Percentiles rank a stretch among this genome's conserved stretches.
Conservation (phyloP, 2,888 invertebrate species). For the Brenthis hecate region DNA sequence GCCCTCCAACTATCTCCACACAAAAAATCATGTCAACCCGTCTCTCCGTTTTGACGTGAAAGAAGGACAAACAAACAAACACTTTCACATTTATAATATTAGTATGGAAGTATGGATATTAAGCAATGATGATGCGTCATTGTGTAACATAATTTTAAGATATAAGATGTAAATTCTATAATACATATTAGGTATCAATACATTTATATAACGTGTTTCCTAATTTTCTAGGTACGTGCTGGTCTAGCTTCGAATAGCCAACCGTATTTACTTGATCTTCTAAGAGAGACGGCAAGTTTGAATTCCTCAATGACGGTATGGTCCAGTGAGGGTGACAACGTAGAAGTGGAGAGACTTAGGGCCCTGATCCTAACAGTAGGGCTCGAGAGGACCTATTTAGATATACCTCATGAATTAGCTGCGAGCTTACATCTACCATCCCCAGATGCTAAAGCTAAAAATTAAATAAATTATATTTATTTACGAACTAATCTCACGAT, state of each 20-base stretch:
- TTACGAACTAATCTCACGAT: conserved; percentile 1
- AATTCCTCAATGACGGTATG: conserved; percentile 90
- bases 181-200: not conserved
- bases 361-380: conserved; percentile 86
- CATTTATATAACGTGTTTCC: not conserved
- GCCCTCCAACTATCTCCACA: no score
- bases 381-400: conserved; percentile 87
- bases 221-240: conserved; percentile 64
- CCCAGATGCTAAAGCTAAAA: conserved; percentile 52
- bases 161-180: not conserved
- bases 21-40: no score
- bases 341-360: conserved; percentile 85
- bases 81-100: no score
- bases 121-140: no score
- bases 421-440: conserved; percentile 75
- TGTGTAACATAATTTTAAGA: no score
- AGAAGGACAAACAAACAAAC: no score
- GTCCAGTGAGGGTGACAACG: conserved; percentile 86
- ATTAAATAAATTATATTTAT: conserved; percentile 50
- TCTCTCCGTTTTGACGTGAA: no score
- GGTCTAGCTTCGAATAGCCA: conserved; percentile 85
- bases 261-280: conserved; percentile 82
- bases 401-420: conserved; percentile 86
- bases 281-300: conserved; percentile 74
- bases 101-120: no score